Base-by-base conservation (phyloP, 2,888 invertebrate genomes). In the Ptilodon capucinus region DNA sequence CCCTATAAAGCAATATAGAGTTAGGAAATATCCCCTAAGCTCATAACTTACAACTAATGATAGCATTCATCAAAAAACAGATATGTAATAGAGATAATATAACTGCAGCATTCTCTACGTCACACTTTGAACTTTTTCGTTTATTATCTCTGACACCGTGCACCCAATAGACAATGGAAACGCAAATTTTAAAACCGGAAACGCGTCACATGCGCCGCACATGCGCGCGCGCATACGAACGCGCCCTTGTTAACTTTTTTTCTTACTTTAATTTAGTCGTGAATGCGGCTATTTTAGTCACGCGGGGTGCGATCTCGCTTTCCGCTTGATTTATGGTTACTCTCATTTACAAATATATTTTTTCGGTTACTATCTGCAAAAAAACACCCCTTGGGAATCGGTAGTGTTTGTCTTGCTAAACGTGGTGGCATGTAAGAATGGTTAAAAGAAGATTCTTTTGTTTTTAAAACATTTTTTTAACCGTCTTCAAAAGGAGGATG, bases 141-240 rank as follows among this genome's bases (percentile, higher is more conserved):
- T 65, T 71, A 75, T 72, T 74, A 69, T 74, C 64, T 60, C 58
- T 63, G 64, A 68, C 76, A 71, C 73, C 69, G 16, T 13, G 34
- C 23, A 47, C 57, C 59, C 65, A 53, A 50, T 63, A 76, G 72
- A 82, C 81, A 81, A 83, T 78, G 60, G 69, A 66, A 25, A 65
- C 71, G 76, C 84, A 86, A 86, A 84, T 83, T 77, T 74, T 69
- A 71, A n/a, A 76, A 84, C 86, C 89, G 90, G 90, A 90, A 90
- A 86, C 79, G 64, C 83, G 76, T 82, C 89, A 90, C 81, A 85
- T 89, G 90, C 70, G 62, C 74, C 52, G 71, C 89, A 90, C 86
- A 87, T 89, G 90, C 83, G 84, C 81, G 42, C 47, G 76, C 80
- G 78, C 83, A 77, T 64, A 70, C 70, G 67, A 66, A 70, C 68